Conservation (phyloP, 2,888 invertebrate species). For the Troides helena region DNA sequence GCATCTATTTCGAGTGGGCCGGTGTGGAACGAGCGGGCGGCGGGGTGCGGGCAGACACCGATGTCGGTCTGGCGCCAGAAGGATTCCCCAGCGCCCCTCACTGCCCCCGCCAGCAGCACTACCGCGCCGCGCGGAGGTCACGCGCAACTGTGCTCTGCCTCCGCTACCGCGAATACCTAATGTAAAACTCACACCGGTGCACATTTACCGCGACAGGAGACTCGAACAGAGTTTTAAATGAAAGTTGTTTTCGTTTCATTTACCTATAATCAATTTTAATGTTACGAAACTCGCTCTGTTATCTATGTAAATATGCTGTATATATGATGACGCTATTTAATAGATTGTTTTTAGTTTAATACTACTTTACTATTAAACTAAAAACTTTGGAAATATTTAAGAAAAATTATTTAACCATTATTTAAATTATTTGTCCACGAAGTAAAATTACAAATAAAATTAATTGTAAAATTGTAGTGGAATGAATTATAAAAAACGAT, state of each 20-base stretch:
- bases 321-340: neutral
- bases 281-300: neutral
- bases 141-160: slow-evolving; percentile 42
- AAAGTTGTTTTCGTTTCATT: slow-evolving; percentile 18
- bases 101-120: slow-evolving; percentile 31
- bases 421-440: neutral
- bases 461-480: neutral
- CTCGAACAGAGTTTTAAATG: slow-evolving; percentile 16
- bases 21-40: slow-evolving; percentile 52
- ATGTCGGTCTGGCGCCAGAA: slow-evolving; percentile 81
- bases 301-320: neutral
- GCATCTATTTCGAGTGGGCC: slow-evolving; percentile 76
- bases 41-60: slow-evolving; percentile 72
- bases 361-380: neutral
- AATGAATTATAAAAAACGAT: neutral
- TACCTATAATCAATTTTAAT: slow-evolving; percentile 8
- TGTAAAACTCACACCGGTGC: slow-evolving; percentile 17
- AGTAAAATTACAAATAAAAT: neutral
- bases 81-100: slow-evolving; percentile 79
- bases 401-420: neutral
- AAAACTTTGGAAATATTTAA: neutral
- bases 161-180: slow-evolving; percentile 32
- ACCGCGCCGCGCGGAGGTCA: slow-evolving; percentile 51
- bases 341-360: too few species aligned
- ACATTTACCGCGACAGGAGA: slow-evolving; percentile 5